Conservation (phyloP, 2,113 vertebrate genomes). For the Puntigrus tetrazona region DNA sequence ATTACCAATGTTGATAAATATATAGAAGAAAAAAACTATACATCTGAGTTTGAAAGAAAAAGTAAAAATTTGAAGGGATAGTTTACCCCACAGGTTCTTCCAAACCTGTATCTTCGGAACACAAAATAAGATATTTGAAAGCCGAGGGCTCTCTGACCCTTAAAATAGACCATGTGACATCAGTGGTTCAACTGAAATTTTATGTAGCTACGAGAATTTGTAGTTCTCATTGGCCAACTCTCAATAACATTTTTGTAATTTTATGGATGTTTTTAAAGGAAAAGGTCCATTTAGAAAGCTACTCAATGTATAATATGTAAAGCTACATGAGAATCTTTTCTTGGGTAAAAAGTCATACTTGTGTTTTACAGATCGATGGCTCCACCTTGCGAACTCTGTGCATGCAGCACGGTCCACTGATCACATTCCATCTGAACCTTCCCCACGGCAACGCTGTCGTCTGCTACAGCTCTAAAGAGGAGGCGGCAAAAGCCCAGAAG, state of each 20-base stretch:
- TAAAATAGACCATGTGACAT: too few relatives aligned
- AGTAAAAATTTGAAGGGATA: not conserved
- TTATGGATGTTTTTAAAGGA: not conserved
- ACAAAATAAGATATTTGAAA: not conserved
- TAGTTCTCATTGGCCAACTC: not conserved
- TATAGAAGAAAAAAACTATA: too few relatives aligned
- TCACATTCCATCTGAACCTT: slow-evolving; percentile 99
- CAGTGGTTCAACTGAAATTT: too few relatives aligned
- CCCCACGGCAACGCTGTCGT: slow-evolving; percentile 96
- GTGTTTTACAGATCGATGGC: slow-evolving; percentile 89
- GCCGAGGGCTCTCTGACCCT: not conserved
- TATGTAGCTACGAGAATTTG: not conserved
- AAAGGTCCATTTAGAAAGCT: not conserved
- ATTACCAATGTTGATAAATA: not conserved
- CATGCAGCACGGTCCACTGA: slow-evolving; percentile 99
- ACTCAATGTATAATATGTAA: not conserved
- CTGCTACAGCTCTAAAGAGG: slow-evolving; percentile 98
- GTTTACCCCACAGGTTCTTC: not conserved
- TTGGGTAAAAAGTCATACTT: not conserved
- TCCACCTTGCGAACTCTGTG: slow-evolving; percentile 99
- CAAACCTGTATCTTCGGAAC: too few relatives aligned
- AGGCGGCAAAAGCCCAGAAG: slow-evolving; percentile 99
- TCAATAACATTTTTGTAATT: not conserved
- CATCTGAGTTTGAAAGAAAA: not conserved
- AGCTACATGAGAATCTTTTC: not conserved